Conservation (phyloP, 2,888 invertebrate species). For the Deroplatys truncata region DNA sequence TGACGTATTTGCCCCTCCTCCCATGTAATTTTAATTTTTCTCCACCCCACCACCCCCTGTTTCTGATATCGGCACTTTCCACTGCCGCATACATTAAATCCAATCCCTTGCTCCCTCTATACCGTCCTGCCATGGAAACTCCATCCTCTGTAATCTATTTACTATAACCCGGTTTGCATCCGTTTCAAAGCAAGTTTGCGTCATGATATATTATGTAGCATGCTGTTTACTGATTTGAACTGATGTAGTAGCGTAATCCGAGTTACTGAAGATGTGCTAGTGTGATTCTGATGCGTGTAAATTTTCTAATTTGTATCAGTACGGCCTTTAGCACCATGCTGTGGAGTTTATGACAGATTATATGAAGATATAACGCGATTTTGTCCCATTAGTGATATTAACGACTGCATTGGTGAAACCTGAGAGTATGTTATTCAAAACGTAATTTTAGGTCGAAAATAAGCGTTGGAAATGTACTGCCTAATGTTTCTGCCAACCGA, state of each 20-base stretch:
- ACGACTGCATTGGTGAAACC: background rate
- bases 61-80: background rate
- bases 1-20: background rate
- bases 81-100: background rate
- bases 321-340: background rate
- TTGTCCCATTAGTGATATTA: background rate
- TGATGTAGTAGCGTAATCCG: background rate
- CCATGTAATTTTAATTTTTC: background rate
- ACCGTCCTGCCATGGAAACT: background rate
- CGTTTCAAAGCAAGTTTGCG: background rate
- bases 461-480: background rate
- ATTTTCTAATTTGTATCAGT: background rate
- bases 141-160: background rate
- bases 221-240: background rate
- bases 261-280: background rate
- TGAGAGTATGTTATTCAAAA: background rate
- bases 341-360: background rate
- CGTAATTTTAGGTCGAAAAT: background rate
- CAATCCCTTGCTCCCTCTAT: background rate
- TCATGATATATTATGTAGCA: background rate
- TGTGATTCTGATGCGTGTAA: constrained; percentile 1
- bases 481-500: background rate
- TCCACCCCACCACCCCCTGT: background rate
- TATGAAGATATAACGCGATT: background rate
- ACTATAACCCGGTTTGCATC: constrained; percentile 1